Conservation (phyloP, 2,113 vertebrate species). For the Protobothrops mucrosquamatus region DNA sequence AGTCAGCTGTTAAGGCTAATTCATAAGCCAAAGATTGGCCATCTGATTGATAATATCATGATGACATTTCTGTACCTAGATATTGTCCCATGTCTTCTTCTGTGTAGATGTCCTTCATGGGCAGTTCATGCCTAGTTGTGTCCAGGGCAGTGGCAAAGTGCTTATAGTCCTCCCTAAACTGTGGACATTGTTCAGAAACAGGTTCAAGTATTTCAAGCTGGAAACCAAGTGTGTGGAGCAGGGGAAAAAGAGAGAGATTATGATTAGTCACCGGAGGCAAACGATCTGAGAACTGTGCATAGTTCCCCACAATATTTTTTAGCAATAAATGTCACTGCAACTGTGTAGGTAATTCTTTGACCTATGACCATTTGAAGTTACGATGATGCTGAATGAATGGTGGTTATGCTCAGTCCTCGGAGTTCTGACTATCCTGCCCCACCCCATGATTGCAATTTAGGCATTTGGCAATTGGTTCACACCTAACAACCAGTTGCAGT, state of each 20-base stretch:
- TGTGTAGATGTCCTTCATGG: conserved; percentile 77
- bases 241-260: not conserved
- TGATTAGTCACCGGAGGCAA: not conserved
- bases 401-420: not conserved
- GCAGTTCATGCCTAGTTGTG: conserved; percentile 78
- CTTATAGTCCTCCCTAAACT: conserved; percentile 78
- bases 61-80: conserved; percentile 72
- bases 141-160: conserved; percentile 80
- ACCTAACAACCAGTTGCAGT: not conserved
- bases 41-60: not conserved
- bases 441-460: not conserved
- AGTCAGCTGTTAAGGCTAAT: not conserved
- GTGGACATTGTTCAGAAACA: conserved; percentile 55
- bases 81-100: conserved; percentile 66
- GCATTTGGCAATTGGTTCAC: not conserved
- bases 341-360: not conserved
- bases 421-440: not conserved
- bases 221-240: not conserved
- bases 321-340: not conserved
- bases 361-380: not conserved
- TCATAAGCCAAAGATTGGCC: not conserved
- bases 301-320: too few relatives aligned
- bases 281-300: too few relatives aligned
- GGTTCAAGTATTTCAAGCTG: conserved; percentile 76
- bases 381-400: not conserved